These are phyloP conservation scores for Tenthredo notha DNA, from an alignment of 2,888 invertebrate genomes.

Conservation along the genomic window DNA sequence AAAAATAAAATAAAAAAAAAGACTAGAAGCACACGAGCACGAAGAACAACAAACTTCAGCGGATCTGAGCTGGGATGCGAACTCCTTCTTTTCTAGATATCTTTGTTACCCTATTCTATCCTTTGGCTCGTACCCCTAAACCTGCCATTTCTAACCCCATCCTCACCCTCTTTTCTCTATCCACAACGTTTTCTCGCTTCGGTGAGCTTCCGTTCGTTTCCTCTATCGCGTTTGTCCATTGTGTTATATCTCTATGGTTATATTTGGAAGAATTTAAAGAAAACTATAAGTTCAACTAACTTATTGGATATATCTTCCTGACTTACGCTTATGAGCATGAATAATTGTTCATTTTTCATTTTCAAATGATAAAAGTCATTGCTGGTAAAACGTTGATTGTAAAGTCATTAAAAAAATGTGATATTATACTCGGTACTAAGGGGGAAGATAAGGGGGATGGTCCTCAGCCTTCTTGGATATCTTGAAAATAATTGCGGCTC, in stretches of 20 bases:
- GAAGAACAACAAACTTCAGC: conserved; percentile 34
- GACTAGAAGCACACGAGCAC: conserved; percentile 15
- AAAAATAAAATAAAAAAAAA: no score
- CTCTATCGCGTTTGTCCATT: conserved; percentile 31
- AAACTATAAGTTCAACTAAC: not conserved
- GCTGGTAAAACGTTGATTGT: conserved; percentile 5
- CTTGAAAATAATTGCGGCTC: conserved; percentile 23
- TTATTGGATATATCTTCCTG: not conserved
- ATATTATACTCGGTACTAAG: not conserved
- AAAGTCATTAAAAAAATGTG: conserved; percentile 8
- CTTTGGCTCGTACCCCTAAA: not conserved
- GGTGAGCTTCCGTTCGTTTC: not conserved
- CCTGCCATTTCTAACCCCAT: not conserved
- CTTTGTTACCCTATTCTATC: not conserved
- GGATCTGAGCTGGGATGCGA: not conserved
- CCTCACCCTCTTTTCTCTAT: not conserved
- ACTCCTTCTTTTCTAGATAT: conserved; percentile 7
- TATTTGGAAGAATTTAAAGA: not conserved
- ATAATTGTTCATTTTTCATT: not conserved
- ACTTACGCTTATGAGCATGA: not conserved
- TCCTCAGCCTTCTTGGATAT: not conserved
- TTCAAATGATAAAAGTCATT: not conserved
- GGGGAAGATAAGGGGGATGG: not conserved
- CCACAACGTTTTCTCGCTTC: conserved; percentile 30
- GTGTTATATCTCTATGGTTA: not conserved